Evolutionary conservation across 2,888 invertebrate genomes (phyloP).

Genomic region (Nasonia oneida): DNA sequence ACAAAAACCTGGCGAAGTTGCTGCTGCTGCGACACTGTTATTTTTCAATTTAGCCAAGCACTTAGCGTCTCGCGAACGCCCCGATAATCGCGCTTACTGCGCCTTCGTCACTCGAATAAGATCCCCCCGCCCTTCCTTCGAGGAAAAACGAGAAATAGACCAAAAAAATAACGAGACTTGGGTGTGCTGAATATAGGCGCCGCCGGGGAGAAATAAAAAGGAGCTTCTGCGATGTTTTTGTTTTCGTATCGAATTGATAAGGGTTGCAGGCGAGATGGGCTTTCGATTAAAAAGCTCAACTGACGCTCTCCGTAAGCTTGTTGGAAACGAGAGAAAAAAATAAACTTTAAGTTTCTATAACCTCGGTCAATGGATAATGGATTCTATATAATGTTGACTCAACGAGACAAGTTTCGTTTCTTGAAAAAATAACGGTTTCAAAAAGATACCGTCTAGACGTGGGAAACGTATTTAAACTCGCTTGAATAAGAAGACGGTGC

Average conservation of each 20-base stretch:
- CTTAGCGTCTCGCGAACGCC: constrained; percentile 46
- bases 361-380: not conserved
- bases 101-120: constrained; percentile 18
- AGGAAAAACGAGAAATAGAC: constrained; percentile 23
- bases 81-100: constrained; percentile 43
- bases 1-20: constrained; percentile 41
- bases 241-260: constrained; percentile 28
- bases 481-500: too few species aligned
- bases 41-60: constrained; percentile 62
- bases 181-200: not conserved
- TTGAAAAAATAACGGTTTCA: too few species aligned
- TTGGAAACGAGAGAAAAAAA: not conserved
- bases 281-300: not conserved
- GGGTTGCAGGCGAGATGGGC: not conserved
- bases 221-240: constrained; percentile 1
- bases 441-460: not conserved
- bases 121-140: constrained; percentile 11
- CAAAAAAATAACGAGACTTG: constrained; percentile 22
- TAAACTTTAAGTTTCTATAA: not conserved
- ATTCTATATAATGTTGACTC: not conserved
- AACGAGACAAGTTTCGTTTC: too few species aligned
- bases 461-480: not conserved
- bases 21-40: constrained; percentile 47
- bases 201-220: constrained; percentile 34
- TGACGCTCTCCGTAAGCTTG: not conserved